Evolutionary conservation across 1,140 invertebrate genomes (phyloP), one percentile per base, ranked within the genome.

Genomic region (Pygmarrhopalites habei): DNA sequence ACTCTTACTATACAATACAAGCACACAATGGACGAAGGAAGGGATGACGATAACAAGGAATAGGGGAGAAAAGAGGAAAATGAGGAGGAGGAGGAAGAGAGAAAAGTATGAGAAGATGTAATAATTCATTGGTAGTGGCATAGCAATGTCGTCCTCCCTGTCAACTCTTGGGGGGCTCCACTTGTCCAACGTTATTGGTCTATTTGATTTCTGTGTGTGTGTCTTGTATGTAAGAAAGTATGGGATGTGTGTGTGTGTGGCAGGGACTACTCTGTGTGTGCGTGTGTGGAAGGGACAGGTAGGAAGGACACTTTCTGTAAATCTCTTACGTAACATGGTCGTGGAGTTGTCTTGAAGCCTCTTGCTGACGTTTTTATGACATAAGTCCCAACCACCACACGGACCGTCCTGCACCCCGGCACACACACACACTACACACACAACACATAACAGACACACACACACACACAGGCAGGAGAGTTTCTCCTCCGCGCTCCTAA

Each of bases 151-250:
- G 39, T 41, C 23, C 30, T 39, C 32, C 30, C 53, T 56, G 53
- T 56, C 53, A 56, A 56, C 53, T 56, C 30, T n/a, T 55, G 53
- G 21, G 53, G 53, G 53, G 53, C 3, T 56, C 30, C 5, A 35
- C 17, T 39, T 56, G 39, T 56, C 29, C 5, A 39, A 26, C 14
- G 53, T 56, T 56, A 56, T 56, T 56, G 53, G 53, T 56, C 53
- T 56, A 26, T 56, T 56, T 56, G 53, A 56, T 56, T 56, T 56
- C 17, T 56, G 2, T 52, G 10, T 26, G 25, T 52, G 23, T 19
- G 23, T 12, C 12, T 49, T 21, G 12, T 49, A 21, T 21, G 23
- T 49, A 49, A 49, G 5, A 49, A 15, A 7, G 14, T 49, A 12
- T 7, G 12, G 12, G 14, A 49, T 12, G 12, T 49, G n/a, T 23